Evolutionary conservation across 2,888 invertebrate genomes (phyloP).

Genomic region (Stenchaetothrips biformis): DNA sequence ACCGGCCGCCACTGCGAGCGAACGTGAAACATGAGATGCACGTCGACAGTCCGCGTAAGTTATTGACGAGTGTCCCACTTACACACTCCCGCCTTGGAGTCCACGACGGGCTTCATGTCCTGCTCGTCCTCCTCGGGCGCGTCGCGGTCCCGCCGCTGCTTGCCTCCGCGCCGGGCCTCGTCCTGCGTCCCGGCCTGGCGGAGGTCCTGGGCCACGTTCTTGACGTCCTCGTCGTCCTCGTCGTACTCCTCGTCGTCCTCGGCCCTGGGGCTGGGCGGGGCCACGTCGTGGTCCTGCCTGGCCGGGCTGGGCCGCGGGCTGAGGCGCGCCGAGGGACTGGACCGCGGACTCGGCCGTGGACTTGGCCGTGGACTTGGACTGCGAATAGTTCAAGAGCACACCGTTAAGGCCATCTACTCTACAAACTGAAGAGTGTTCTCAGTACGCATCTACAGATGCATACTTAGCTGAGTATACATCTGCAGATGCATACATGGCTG

Average conservation of each 20-base stretch:
- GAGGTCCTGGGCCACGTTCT: constrained; percentile 30
- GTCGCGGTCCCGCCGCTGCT: constrained; percentile 30
- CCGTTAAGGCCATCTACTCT: too few species aligned
- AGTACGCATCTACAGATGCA: too few species aligned
- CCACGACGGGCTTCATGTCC: constrained; percentile 28
- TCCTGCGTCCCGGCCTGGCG: neutral
- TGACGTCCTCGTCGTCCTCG: constrained; percentile 40
- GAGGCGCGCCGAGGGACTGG: neutral
- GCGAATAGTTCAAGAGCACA: too few species aligned
- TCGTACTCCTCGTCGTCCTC: constrained; percentile 40
- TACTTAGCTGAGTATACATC: too few species aligned
- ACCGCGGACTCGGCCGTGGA: neutral
- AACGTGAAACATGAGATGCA: too few species aligned
- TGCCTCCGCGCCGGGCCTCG: constrained; percentile 31
- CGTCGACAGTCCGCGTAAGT: neutral
- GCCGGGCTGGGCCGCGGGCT: neutral
- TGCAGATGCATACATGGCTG: too few species aligned
- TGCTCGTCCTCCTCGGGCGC: constrained; percentile 27
- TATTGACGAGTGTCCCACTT: neutral
- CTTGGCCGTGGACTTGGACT: neutral
- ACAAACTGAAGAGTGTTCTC: too few species aligned
- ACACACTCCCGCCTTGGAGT: constrained; percentile 25
- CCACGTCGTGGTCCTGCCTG: neutral
- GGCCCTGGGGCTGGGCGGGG: constrained; percentile 21
- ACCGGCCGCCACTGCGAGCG: constrained; percentile 31